These are phyloP conservation scores for Actinernus sp. DNA, from an alignment of 92 coral and sea anemone genomes.

Conservation along the genomic window DNA sequence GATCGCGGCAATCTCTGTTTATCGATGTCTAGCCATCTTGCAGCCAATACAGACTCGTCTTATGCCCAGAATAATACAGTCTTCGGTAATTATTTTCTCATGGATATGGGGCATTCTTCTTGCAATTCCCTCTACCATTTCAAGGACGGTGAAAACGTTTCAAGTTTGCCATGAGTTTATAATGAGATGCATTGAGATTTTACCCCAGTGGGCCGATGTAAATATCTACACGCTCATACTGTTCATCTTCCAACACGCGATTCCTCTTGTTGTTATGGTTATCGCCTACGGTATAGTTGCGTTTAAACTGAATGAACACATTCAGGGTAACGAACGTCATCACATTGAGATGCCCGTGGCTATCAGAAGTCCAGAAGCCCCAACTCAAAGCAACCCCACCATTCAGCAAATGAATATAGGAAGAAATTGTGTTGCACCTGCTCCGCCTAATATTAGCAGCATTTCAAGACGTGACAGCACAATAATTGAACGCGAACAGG, in stretches of 20 bases:
- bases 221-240: too few species aligned
- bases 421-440: too few species aligned
- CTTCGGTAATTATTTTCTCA: too few species aligned
- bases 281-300: conserved; percentile 46
- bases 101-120: conserved; percentile 38
- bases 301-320: conserved; percentile 7
- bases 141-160: background rate
- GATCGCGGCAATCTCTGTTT: conserved; percentile 16
- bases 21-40: conserved; percentile 5
- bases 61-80: background rate
- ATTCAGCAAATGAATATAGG: too few species aligned
- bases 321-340: conserved; percentile 1
- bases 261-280: conserved; percentile 37
- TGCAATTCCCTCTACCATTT: conserved; percentile 5
- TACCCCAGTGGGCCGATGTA: too few species aligned
- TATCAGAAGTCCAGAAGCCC: background rate
- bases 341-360: background rate
- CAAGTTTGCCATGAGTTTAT: background rate
- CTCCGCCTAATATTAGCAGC: too few species aligned
- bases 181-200: background rate
- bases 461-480: conserved; percentile 2
- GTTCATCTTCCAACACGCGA: conserved; percentile 7
- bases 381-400: background rate
- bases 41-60: background rate
- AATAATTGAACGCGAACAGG: too few species aligned